Conservation (phyloP, 2,888 invertebrate genomes). For the Dioctria rufipes region DNA sequence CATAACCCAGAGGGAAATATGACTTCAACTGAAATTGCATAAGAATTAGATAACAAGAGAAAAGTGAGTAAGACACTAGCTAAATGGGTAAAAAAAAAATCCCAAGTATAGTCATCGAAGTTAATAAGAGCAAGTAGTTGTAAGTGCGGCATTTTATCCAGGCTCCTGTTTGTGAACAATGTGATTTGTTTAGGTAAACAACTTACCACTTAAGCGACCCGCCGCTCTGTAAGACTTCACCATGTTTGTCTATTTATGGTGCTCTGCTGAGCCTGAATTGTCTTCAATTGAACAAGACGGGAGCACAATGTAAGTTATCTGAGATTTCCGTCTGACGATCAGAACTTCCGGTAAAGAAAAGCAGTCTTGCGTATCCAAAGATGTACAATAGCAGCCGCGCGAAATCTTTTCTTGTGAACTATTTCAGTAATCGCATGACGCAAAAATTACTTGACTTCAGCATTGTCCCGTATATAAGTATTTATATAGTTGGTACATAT, state of each 20-base stretch:
- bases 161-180: constrained; percentile 47
- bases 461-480: background rate
- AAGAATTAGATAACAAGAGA: constrained; percentile 48
- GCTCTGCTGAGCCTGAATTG: constrained; percentile 52
- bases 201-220: constrained; percentile 25
- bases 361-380: constrained; percentile 56
- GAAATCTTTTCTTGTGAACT: constrained; percentile 25
- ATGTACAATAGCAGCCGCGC: background rate
- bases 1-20: background rate
- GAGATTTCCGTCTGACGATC: constrained; percentile 59
- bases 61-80: constrained; percentile 38
- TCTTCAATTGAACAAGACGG: constrained; percentile 57
- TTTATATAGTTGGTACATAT: background rate
- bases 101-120: constrained; percentile 39
- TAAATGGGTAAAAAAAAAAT: constrained; percentile 33
- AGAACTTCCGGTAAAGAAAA: constrained; percentile 59
- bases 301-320: constrained; percentile 55
- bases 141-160: background rate
- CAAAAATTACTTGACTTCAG: constrained; percentile 34
- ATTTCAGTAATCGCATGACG: constrained; percentile 29
- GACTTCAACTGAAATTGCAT: constrained; percentile 25
- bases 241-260: constrained; percentile 32
- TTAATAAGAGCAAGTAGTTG: constrained; percentile 40
- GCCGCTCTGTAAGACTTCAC: background rate
- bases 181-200: constrained; percentile 52